Evolutionary conservation across 2,113 vertebrate species (phyloP), one percentile per base, ranked within the genome.

Genomic region (Dasyprocta punctata): DNA sequence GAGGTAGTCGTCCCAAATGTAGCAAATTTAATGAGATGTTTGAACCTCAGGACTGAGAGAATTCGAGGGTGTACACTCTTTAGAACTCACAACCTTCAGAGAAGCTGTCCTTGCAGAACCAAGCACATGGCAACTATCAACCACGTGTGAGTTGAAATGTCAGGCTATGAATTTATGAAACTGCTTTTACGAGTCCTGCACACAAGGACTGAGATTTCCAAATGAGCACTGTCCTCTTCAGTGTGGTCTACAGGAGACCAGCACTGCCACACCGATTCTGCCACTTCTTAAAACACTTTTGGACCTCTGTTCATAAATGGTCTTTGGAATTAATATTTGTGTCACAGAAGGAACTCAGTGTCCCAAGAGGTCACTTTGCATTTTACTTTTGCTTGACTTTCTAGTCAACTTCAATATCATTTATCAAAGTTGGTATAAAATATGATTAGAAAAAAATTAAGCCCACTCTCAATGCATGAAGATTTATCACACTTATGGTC

Each of bases 301-400:
- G 52, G 58, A 61, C 28, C 12, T 47, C 2, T 91, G 56, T 85
- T 83, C 77, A 69, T n/a, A 63, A 84, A 60, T 90, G 33, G 75
- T 47, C 44, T 92, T 96, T 54, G 54, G 52, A 67, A 54, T 22
- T 61, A 49, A 52, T 87, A 77, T 88, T 7, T 61, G 17, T 63
- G 61, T 92, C 81, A 41, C 3, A 7, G 24, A 85, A 92, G 52
- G 41, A 95, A 58, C 44, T 80, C 38, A 9, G 33, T 49, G 19
- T 89, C 82, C 92, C 61, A 81, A 52, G 49, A 58, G n/a, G 33
- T n/a, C 52, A 16, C 2, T 0, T 33, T 82, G 65, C 7, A 73
- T 47, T 81, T 86, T 77, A 61, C 20, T 80, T 86, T 67, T 86
- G 36, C 69, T 92, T 67, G n/a, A 38, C 89, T 95, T 96, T 93